phyloP scores from a whole-genome alignment of 2,797 vertebrate species.

The Gobionotothen gibberifrons region DNA sequence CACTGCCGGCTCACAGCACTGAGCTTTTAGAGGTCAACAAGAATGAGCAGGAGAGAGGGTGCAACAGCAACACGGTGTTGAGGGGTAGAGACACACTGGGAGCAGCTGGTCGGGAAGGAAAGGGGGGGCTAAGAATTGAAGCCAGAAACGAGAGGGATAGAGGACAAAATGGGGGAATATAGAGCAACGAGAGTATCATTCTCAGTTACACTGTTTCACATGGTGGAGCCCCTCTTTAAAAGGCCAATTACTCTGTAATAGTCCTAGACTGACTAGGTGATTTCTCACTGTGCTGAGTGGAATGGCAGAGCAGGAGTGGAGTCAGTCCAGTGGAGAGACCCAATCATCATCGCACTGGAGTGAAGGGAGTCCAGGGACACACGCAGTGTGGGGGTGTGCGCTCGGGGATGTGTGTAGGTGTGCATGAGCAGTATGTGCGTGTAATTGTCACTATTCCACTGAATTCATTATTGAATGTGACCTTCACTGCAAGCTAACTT shows the following conservation, averaged over 20 bases:
- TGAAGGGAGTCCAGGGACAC: slow-evolving; percentile 69
- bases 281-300: slow-evolving; percentile 79
- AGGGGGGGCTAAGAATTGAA: slow-evolving; percentile 26
- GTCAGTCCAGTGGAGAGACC: slow-evolving; percentile 79
- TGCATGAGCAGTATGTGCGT: slow-evolving; percentile 40
- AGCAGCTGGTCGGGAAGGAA: slow-evolving; percentile 56
- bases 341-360: slow-evolving; percentile 76
- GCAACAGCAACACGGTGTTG: slow-evolving; percentile 55
- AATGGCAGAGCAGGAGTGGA: slow-evolving; percentile 76
- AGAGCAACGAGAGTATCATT: slow-evolving; percentile 70
- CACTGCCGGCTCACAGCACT: slow-evolving; percentile 18
- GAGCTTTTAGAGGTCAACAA: slow-evolving; percentile 64
- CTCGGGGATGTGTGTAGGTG: slow-evolving; percentile 8
- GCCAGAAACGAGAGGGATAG: slow-evolving; percentile 33
- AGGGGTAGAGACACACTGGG: slow-evolving; percentile 59
- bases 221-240: slow-evolving; percentile 82
- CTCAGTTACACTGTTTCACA: slow-evolving; percentile 83
- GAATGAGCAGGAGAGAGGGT: slow-evolving; percentile 53
- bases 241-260: slow-evolving; percentile 85
- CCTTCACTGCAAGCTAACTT: slow-evolving; percentile 57
- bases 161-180: slow-evolving; percentile 62
- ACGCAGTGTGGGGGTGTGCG: slow-evolving; percentile 14
- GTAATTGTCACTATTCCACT: slow-evolving; percentile 62
- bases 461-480: slow-evolving; percentile 69
- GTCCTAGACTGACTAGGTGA: slow-evolving; percentile 79